Conservation (phyloP, 2,113 vertebrate species). For the Dascyllus trimaculatus region DNA sequence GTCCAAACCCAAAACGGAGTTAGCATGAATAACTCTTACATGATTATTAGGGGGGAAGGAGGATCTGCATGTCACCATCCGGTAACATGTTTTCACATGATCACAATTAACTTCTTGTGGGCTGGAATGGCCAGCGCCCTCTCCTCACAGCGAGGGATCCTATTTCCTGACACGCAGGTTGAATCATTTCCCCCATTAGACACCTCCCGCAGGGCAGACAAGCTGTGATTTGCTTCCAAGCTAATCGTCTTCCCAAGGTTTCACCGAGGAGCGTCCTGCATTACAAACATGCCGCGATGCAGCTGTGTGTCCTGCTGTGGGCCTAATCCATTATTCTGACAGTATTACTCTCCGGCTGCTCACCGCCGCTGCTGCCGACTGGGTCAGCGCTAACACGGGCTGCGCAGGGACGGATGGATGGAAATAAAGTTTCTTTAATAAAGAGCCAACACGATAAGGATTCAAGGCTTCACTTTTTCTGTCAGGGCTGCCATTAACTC, state of each 20-base stretch:
- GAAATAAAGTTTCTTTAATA: constrained; percentile 35
- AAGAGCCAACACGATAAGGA: constrained; percentile 3
- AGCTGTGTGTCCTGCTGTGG: constrained; percentile 56
- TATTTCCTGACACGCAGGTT: constrained; percentile 27
- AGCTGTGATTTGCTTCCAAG: constrained; percentile 67
- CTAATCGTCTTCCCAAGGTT: constrained; percentile 62
- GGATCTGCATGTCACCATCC: background rate
- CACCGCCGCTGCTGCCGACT: constrained; percentile 14
- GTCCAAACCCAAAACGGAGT: constrained; percentile 7
- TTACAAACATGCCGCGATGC: constrained; percentile 49
- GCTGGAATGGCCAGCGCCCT: background rate
- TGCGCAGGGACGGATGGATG: constrained; percentile 22
- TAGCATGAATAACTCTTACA: background rate
- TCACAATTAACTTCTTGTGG: constrained; percentile 7
- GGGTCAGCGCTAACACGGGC: constrained; percentile 38
- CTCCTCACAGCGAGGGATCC: constrained; percentile 19
- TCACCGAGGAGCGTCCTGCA: constrained; percentile 58
- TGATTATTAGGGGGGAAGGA: fast-evolving
- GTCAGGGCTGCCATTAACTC: constrained; percentile 26
- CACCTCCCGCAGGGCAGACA: constrained; percentile 44
- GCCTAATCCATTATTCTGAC: constrained; percentile 59
- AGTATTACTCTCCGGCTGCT: constrained; percentile 44
- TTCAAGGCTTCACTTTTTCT: constrained; percentile 34
- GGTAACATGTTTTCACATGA: constrained; percentile 9
- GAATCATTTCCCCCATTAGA: constrained; percentile 59